Conservation (phyloP, 2,113 vertebrate genomes). For the Pavo muticus region DNA sequence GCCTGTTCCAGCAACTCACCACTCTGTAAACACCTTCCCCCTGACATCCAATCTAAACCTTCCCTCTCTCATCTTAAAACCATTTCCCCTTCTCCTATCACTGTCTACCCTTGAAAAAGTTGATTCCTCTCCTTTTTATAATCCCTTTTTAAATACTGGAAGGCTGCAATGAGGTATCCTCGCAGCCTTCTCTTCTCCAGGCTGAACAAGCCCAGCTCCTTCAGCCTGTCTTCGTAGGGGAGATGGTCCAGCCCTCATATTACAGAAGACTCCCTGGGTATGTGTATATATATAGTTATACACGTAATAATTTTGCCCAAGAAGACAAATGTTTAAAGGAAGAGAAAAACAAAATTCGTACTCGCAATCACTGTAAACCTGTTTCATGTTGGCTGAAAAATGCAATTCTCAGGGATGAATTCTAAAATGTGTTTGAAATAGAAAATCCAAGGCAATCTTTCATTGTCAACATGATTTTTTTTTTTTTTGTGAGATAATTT, state of each 20-base stretch:
- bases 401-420: not conserved
- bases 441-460: not conserved
- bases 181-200: no score
- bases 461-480: not conserved
- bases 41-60: no score
- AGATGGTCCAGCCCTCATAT: not conserved
- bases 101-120: no score
- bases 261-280: not conserved
- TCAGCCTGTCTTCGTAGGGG: no score
- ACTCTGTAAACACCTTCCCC: no score
- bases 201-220: no score
- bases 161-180: no score
- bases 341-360: not conserved
- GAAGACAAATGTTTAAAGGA: not conserved
- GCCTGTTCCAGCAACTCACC: no score
- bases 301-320: not conserved
- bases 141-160: no score
- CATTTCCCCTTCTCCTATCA: no score
- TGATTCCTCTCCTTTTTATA: no score
- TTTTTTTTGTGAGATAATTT: not conserved
- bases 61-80: no score
- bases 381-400: not conserved
- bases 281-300: not conserved
- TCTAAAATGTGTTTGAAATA: not conserved
- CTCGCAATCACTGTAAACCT: not conserved